Percentiles rank a stretch among this genome's conserved stretches.
phyloP scores from a whole-genome alignment of 2,113 vertebrate species.

The Alosa alosa region DNA sequence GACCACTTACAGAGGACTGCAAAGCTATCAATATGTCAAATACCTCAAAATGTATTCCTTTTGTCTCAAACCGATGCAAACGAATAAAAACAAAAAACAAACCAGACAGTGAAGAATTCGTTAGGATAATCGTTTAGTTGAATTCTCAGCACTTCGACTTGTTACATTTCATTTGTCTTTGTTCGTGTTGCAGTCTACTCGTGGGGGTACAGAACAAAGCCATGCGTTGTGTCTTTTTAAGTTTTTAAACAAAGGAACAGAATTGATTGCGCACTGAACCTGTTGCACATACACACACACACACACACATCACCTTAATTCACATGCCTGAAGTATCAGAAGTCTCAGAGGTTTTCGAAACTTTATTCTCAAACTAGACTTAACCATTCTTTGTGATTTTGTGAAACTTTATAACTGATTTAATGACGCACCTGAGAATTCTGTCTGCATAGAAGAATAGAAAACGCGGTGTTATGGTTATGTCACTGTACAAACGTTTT shows the following conservation, averaged over 20 bases:
- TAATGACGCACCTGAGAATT: not conserved
- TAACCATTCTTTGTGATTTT: not conserved
- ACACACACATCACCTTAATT: not conserved
- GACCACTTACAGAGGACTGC: not conserved
- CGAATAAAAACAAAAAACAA: not conserved
- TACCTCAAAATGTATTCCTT: not conserved
- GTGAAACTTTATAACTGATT: not conserved
- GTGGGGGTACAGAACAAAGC: conserved; percentile 72
- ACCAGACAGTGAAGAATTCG: not conserved
- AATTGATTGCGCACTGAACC: conserved; percentile 63
- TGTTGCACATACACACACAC: conserved; percentile 66
- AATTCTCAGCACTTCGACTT: not conserved
- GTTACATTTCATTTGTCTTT: conserved; percentile 18
- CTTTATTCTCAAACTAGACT: not conserved
- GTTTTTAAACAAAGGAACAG: conserved; percentile 74
- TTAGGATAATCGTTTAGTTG: not conserved
- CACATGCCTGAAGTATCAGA: not conserved
- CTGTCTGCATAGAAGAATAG: not conserved
- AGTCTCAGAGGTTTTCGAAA: not conserved
- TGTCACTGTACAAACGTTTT: conserved; percentile 37
- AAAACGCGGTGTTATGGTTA: not conserved
- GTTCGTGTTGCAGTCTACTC: conserved; percentile 53
- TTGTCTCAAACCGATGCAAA: not conserved
- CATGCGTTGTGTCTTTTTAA: conserved; percentile 52
- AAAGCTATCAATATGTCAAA: not conserved